Conservation (phyloP, 1,140 invertebrate genomes). For the Monomorium pharaonis region DNA sequence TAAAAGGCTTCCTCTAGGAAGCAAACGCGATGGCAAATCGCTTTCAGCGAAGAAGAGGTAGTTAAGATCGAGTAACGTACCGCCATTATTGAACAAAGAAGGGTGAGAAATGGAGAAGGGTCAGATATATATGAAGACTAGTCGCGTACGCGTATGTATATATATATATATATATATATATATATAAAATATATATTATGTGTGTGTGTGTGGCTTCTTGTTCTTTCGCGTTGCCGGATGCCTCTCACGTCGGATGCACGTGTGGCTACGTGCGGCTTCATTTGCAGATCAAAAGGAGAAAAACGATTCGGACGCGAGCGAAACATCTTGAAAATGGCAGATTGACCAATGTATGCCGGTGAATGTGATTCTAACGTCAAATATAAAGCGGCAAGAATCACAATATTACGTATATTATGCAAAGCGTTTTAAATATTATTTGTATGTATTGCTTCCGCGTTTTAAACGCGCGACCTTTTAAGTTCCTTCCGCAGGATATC, state of each 20-base stretch:
- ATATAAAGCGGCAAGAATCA: neutral
- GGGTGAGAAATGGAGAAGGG: neutral
- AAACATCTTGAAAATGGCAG: constrained; percentile 33
- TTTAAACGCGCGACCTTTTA: constrained; percentile 48
- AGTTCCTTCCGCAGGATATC: constrained; percentile 35
- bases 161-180: too few species aligned
- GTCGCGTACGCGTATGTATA: neutral
- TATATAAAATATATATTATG: too few species aligned
- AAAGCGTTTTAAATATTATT: constrained; percentile 3
- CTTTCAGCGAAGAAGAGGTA: constrained; percentile 34
- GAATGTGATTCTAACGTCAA: neutral
- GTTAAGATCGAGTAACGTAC: constrained; percentile 15
- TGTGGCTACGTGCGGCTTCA: neutral
- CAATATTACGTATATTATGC: neutral
- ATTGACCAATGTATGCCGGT: neutral
- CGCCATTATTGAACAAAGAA: constrained; percentile 13
- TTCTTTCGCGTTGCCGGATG: constrained; percentile 15
- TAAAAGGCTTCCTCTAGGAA: neutral
- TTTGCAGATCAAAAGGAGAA: constrained; percentile 36
- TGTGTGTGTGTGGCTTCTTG: neutral
- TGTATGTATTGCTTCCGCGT: neutral
- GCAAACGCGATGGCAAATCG: constrained; percentile 8
- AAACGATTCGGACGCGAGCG: constrained; percentile 19
- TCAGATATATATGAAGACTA: neutral
- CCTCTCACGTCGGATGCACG: constrained; percentile 51